A percentile compares a stretch with the other conserved stretches of the same genome.
Conservation (phyloP, 1,140 invertebrate species). For the Drosophila kepulauana region DNA sequence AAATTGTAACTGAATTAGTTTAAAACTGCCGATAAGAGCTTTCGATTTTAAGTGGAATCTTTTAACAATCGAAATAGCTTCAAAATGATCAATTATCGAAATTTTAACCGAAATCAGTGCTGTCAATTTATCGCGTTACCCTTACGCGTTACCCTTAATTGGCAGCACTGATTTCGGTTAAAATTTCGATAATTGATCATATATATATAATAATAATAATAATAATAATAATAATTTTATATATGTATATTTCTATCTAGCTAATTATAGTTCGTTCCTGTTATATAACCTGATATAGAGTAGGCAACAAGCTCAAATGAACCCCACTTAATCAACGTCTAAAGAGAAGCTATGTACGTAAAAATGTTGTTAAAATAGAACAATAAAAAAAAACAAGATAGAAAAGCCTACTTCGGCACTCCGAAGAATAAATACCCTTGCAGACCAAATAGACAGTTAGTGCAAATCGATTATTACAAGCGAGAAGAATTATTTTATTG, state of each 20-base stretch:
- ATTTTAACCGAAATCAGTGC: too few species aligned
- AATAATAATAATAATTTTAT: constrained; percentile 35
- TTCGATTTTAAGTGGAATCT: neutral
- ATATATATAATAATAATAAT: constrained; percentile 34
- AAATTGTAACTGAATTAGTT: too few species aligned
- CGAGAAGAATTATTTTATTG: too few species aligned
- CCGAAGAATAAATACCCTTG: constrained; percentile 1
- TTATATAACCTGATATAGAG: constrained; percentile 72
- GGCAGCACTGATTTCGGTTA: constrained; percentile 28
- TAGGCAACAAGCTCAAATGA: constrained; percentile 67
- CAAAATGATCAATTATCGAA: too few species aligned
- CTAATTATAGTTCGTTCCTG: constrained; percentile 74
- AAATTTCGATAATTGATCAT: constrained; percentile 51
- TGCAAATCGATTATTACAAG: too few species aligned
- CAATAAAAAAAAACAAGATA: constrained; percentile 49
- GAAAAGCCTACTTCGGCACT: constrained; percentile 11
- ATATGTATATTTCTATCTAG: constrained; percentile 35
- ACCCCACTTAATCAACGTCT: constrained; percentile 58
- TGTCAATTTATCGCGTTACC: too few species aligned
- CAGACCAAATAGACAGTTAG: neutral
- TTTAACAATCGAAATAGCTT: too few species aligned
- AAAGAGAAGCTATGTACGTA: constrained; percentile 62
- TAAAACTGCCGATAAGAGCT: too few species aligned
- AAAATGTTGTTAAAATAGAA: constrained; percentile 63
- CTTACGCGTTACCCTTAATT: constrained; percentile 50